Evolutionary conservation across 2,888 invertebrate genomes (phyloP), one percentile per base, ranked within the genome.

Genomic region (Cryptosula pallasiana): DNA sequence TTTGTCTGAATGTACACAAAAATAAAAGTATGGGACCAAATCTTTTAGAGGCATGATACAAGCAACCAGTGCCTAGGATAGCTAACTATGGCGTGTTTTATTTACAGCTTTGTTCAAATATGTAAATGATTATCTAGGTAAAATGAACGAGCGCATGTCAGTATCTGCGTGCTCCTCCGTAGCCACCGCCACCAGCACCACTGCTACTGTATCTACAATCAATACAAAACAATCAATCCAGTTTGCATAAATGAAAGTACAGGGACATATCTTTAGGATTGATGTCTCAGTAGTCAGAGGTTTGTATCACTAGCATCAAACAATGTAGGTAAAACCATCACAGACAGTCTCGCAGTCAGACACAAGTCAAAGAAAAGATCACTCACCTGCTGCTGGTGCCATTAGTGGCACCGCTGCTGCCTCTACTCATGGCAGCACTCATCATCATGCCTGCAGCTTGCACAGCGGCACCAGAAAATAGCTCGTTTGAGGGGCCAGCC

Each of bases 401-500:
- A 63, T 25, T 63, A 32, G 25, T 16, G 16, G 20, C 32, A 9
- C 25, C 32, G n/a, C 25, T 63, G 2, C 69, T 72, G 13, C 71
- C 73, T 36, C 74, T 73, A 2, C 74, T 76, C 69, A 75, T 35
- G 32, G 75, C 76, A 20, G 74, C 76, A 20, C 73, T 75, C 76
- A 75, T 76, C 75, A 76, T 74, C 72, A 75, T 76, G 72, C 77
- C 77, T 70, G 73, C 75, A 25, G 72, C 74, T 63, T 74, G 73
- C 32, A 75, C 73, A 71, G 77, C 29, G 71, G 58, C 54, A 1
- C 73, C 73, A 23, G 76, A 73, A 72, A 75, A 77, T 23, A 71
- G 69, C 34, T 73, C 73, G 71, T 69, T 73, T 29, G 70, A 32
- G 5, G 72, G 73, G 2, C 73, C 72, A 1, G 63, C 29, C 0